Conservation (phyloP, 2,113 vertebrate species). For the Pelusios castaneus region DNA sequence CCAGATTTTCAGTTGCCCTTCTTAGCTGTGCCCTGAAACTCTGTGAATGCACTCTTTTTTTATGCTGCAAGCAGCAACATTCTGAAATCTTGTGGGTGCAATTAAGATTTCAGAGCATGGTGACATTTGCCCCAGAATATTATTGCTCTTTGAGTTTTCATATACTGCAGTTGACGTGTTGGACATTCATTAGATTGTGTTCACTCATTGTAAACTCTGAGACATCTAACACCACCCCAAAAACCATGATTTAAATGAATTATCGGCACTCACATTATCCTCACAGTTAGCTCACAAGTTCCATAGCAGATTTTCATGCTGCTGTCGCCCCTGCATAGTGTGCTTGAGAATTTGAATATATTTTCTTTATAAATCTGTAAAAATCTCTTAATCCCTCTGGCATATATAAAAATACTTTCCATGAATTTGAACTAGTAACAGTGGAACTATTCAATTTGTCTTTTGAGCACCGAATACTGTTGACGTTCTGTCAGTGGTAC, state of each 20-base stretch:
- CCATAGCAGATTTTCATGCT: background rate
- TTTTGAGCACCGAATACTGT: background rate
- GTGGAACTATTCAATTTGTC: background rate
- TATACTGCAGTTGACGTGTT: constrained; percentile 18
- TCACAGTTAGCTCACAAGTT: background rate
- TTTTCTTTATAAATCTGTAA: background rate
- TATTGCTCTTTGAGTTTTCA: background rate
- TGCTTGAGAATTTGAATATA: background rate
- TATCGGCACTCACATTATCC: background rate
- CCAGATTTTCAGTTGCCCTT: constrained; percentile 19
- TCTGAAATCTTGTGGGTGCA: constrained; percentile 38
- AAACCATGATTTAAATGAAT: constrained; percentile 26
- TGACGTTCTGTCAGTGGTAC: background rate
- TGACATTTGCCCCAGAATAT: constrained; percentile 34
- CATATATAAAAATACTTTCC: background rate
- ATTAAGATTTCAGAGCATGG: constrained; percentile 49
- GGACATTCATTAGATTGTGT: background rate
- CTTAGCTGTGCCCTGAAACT: constrained; percentile 27
- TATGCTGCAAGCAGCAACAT: constrained; percentile 3
- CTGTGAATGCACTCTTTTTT: constrained; percentile 47
- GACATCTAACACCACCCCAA: background rate
- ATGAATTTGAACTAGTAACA: background rate
- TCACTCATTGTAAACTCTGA: constrained; percentile 20
- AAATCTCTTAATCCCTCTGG: background rate
- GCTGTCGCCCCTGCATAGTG: background rate